Evolutionary conservation across 1,140 invertebrate genomes (phyloP), one percentile per base, ranked within the genome.

Genomic region (Rhyzopertha dominica): DNA sequence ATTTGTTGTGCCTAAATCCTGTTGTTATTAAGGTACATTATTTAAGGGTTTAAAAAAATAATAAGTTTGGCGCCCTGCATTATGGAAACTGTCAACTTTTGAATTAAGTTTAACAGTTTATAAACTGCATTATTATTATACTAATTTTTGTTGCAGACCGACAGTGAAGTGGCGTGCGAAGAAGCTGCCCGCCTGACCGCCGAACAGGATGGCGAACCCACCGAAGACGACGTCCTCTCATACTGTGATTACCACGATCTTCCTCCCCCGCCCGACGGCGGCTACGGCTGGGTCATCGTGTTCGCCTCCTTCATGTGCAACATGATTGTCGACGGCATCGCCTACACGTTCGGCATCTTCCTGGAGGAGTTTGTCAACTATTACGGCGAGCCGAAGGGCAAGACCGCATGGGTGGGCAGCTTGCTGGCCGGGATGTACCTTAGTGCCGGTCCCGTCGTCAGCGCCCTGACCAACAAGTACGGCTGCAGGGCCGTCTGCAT

Each of bases 281-380:
- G 87, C 16, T 93, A 89, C 70, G 92, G 90, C 19, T 95, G 92
- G 91, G 84, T 91, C 30, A 66, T 98, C 47, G 94, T 97, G 19
- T 82, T 95, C 56, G 92, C 90, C 30, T 94, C 90, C 5, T 99
- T 99, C 69, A 83, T 97, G 79, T 95, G 93, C 67, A 98, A 98
- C 77, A 84, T 98, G 72, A 89, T 98, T 49, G 91, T 97, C n/a
- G 95, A 99, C 66, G 95, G 95, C 47, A 91, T 95, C 24, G 89
- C 90, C 3, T 94, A 95, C 69, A 92, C 89, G 3, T 95, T 95
- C 62, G 91, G 91, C 29, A 82, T 94, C 56, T 93, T 94, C 70
- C 75, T 93, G 3, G 72, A 77, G 10, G 81, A 88, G 58, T 86
- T 96, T 45, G 83, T 89, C 23, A 71, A 68, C 10, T 83, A 86